A percentile compares a stretch with the other conserved stretches of the same genome.
Conservation (phyloP, 2,888 invertebrate species). For the Sympetrum striolatum region DNA sequence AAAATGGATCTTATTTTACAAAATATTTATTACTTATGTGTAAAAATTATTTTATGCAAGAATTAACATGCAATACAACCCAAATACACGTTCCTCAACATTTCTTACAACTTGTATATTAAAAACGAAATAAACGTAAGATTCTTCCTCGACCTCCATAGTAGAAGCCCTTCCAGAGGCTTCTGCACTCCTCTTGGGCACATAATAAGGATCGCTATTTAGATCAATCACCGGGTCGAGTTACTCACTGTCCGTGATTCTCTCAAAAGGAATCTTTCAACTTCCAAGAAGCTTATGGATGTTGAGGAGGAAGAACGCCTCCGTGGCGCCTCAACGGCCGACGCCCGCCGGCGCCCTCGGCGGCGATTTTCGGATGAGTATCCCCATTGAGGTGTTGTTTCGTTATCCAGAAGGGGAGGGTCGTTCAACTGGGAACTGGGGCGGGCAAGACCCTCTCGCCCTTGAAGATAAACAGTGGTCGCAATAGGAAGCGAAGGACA, state of each 20-base stretch:
- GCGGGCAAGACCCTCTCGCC: not conserved
- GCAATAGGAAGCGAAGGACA: not conserved
- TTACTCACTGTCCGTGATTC: not conserved
- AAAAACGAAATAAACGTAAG: no score
- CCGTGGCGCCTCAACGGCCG: not conserved
- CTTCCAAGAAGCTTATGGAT: not conserved
- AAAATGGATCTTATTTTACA: no score
- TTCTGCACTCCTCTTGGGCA: no score
- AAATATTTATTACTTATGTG: no score
- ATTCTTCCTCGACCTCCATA: no score
- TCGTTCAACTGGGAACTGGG: not conserved
- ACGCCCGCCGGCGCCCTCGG: not conserved
- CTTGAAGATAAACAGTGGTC: not conserved
- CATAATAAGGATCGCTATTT: not conserved
- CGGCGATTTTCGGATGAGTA: not conserved
- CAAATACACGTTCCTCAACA: no score
- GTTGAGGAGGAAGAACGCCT: not conserved
- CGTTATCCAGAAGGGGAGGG: not conserved
- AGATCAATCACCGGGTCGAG: not conserved
- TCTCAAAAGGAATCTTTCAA: not conserved
- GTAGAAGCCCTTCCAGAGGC: no score
- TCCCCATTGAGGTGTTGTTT: not conserved
- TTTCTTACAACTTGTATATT: no score
- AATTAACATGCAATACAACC: no score
- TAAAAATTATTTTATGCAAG: no score